Evolutionary conservation across 2,888 invertebrate genomes (phyloP).

Genomic region (Kryphioiulus occultus): DNA sequence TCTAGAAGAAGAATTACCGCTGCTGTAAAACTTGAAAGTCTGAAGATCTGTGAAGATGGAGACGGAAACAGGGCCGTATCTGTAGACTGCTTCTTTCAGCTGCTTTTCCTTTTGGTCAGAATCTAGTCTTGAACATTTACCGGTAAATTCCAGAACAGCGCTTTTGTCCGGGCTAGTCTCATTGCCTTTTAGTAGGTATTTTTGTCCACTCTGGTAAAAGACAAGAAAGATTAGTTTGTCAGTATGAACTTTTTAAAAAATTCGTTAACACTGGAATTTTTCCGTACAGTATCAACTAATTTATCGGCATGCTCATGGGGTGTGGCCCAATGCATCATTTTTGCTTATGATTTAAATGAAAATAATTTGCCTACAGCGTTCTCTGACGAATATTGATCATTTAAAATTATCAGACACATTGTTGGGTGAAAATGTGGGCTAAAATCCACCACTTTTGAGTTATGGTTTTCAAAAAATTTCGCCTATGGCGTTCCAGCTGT

Average conservation of each 20-base stretch:
- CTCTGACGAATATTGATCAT: too few species aligned
- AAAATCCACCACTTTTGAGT: too few species aligned
- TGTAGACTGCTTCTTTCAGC: background rate
- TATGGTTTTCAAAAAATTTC: too few species aligned
- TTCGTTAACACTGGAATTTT: too few species aligned
- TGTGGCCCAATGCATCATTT: too few species aligned
- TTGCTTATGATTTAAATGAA: too few species aligned
- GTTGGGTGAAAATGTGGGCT: too few species aligned
- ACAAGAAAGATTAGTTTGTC: background rate
- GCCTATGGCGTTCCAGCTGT: too few species aligned
- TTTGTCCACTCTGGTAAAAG: background rate
- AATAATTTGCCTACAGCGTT: too few species aligned
- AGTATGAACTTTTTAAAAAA: background rate
- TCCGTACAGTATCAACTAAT: too few species aligned
- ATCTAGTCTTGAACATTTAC: background rate
- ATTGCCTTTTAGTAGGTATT: background rate
- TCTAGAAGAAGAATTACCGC: background rate
- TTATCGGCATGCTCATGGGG: too few species aligned
- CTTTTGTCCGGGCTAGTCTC: background rate
- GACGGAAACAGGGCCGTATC: constrained; percentile 2
- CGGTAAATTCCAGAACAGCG: background rate
- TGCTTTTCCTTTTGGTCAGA: background rate
- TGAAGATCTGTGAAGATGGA: background rate
- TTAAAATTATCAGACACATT: too few species aligned
- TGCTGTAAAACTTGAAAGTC: constrained; percentile 12